Conservation (phyloP, 2,888 invertebrate genomes). For the Rhopalosiphum nymphaeae region DNA sequence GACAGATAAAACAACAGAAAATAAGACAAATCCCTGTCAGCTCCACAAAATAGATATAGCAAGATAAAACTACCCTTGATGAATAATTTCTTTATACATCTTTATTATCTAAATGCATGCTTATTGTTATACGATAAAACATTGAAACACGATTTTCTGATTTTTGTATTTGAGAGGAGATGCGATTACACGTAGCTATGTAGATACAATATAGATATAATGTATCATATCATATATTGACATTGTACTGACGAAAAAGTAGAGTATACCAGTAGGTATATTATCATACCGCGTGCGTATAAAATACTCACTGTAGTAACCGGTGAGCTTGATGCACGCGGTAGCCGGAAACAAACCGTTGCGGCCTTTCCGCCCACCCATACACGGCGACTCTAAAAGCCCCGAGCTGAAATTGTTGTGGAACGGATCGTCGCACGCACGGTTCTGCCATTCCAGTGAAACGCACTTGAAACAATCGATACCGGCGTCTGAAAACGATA, state of each 20-base stretch:
- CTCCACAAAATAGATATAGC: too few species aligned
- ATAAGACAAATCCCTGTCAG: too few species aligned
- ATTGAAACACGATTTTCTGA: too few species aligned
- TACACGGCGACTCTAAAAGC: conserved; percentile 90
- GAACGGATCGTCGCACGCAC: conserved; percentile 94
- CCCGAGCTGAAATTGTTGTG: conserved; percentile 90
- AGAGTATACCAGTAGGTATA: background rate
- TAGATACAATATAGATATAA: too few species aligned
- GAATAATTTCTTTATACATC: too few species aligned
- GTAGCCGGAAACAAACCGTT: conserved; percentile 96
- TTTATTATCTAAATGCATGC: too few species aligned
- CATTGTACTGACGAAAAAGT: background rate
- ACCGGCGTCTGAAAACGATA: conserved; percentile 71
- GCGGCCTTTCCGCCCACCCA: conserved; percentile 92
- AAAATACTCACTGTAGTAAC: conserved; percentile 81
- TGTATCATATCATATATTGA: too few species aligned
- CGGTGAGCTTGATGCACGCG: conserved; percentile 95
- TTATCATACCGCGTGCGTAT: background rate
- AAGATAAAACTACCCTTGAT: too few species aligned
- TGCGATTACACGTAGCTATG: too few species aligned
- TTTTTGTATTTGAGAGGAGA: too few species aligned
- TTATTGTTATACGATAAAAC: too few species aligned
- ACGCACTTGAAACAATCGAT: conserved; percentile 99
- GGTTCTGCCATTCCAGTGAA: conserved; percentile 88
- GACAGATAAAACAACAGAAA: too few species aligned